These are phyloP conservation scores for Sycophaga agraensis DNA, from an alignment of 1,140 invertebrate genomes.

Conservation along the genomic window DNA sequence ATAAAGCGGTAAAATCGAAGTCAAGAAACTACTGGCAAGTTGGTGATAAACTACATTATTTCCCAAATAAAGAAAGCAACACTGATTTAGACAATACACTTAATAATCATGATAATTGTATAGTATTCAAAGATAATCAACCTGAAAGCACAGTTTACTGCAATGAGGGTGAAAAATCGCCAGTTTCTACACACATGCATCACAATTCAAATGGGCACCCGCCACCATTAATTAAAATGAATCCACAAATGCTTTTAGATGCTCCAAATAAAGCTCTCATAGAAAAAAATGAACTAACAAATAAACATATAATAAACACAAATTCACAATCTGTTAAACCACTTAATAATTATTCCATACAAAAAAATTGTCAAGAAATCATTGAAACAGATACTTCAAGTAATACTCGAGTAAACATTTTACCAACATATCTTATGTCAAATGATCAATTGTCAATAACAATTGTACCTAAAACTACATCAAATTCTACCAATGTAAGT, in stretches of 20 bases:
- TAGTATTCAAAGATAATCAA: background rate
- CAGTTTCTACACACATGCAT: background rate
- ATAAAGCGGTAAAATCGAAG: background rate
- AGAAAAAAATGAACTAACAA: background rate
- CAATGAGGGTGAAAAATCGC: background rate
- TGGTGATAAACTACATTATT: constrained; percentile 12
- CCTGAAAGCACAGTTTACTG: background rate
- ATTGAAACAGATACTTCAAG: background rate
- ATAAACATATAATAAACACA: background rate
- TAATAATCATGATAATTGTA: background rate
- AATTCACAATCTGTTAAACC: background rate
- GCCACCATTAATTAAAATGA: constrained; percentile 14
- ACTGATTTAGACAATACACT: background rate
- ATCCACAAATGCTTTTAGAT: background rate
- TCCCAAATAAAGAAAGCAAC: constrained; percentile 7
- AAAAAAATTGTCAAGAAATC: background rate
- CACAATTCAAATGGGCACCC: background rate
- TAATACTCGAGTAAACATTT: constrained; percentile 22
- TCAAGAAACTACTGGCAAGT: constrained; percentile 22
- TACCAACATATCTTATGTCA: constrained; percentile 14
- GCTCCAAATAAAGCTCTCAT: background rate
- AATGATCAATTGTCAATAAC: constrained; percentile 10
- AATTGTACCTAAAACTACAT: constrained; percentile 17
- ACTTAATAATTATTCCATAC: background rate
- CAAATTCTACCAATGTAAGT: background rate